These are phyloP conservation scores for Lacanobia oleracea DNA, from an alignment of 2,888 invertebrate species.

Conservation along the genomic window DNA sequence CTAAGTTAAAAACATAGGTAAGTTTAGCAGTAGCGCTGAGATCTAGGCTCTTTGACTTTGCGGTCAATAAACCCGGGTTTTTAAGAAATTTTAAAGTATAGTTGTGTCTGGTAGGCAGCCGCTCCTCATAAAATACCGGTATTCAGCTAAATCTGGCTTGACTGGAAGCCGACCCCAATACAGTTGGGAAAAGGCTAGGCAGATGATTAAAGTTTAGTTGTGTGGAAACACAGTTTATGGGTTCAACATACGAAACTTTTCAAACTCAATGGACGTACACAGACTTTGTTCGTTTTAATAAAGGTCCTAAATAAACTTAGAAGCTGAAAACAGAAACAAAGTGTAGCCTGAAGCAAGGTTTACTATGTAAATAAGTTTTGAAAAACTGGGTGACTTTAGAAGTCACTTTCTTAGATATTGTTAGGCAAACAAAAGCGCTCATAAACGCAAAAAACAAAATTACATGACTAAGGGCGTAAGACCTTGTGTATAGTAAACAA, in stretches of 20 bases:
- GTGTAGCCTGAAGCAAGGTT: constrained; percentile 14
- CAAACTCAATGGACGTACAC: constrained; percentile 1
- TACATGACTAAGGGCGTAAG: too few species aligned
- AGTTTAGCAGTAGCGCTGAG: not conserved
- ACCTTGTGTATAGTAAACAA: not conserved
- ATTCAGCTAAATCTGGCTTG: too few species aligned
- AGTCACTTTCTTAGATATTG: too few species aligned
- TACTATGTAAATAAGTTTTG: not conserved
- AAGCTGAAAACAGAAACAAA: constrained; percentile 25
- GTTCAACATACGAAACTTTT: constrained; percentile 8
- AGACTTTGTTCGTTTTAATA: constrained; percentile 8
- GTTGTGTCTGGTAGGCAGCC: too few species aligned
- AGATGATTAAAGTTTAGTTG: not conserved
- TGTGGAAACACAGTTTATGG: too few species aligned
- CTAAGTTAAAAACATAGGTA: too few species aligned
- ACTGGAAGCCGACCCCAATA: too few species aligned
- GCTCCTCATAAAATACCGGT: too few species aligned
- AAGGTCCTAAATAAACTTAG: constrained; percentile 28
- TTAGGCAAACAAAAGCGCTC: not conserved
- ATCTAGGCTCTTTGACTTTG: too few species aligned
- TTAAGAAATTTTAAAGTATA: not conserved
- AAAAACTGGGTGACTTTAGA: not conserved
- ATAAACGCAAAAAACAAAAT: too few species aligned
- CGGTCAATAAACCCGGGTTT: too few species aligned
- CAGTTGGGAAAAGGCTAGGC: too few species aligned